phyloP scores from a whole-genome alignment of 2,797 vertebrate genomes.

The Rhincodon typus region DNA sequence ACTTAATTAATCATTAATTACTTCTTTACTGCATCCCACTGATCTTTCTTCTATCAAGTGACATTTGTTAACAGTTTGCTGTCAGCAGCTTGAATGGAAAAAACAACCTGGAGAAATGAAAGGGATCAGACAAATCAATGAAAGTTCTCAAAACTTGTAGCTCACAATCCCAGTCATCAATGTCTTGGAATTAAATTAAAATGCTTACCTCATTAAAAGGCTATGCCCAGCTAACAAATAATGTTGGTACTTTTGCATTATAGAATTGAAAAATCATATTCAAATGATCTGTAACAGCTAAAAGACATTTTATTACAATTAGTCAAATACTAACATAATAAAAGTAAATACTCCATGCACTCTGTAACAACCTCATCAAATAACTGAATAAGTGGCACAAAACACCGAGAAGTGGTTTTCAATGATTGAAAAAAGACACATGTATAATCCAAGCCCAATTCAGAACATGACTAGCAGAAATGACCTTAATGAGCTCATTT shows the following conservation, averaged over 20 bases:
- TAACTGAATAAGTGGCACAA: background rate
- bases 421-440: background rate
- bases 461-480: background rate
- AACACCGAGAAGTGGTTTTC: background rate
- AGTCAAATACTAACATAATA: background rate
- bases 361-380: background rate
- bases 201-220: background rate
- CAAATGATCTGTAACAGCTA: background rate
- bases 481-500: background rate
- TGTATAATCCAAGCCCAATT: background rate
- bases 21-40: background rate
- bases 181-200: background rate
- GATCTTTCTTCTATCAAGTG: background rate
- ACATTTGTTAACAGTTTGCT: constrained; percentile 18
- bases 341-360: background rate
- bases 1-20: background rate
- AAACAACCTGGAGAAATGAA: background rate
- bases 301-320: background rate
- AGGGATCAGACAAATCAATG: too few species aligned
- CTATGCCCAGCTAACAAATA: background rate
- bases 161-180: background rate
- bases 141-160: background rate
- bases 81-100: background rate
- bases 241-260: background rate
- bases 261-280: background rate